Evolutionary conservation across 2,888 invertebrate species (phyloP).

Genomic region (Eupelmus urozonus): DNA sequence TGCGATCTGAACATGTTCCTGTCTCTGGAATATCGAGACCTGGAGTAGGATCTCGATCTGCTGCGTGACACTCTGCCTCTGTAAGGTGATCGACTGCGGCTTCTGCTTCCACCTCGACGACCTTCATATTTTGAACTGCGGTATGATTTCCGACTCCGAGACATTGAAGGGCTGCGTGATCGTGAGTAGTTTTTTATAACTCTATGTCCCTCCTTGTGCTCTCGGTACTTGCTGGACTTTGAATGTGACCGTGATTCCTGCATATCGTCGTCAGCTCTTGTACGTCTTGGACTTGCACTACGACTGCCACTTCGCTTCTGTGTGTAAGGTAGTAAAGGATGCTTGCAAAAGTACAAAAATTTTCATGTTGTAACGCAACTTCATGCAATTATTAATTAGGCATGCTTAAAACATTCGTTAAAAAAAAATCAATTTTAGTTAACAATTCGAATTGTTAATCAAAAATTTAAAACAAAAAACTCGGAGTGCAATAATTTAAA

Average conservation of each 20-base stretch:
- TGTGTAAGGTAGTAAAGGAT: slow-evolving; percentile 53
- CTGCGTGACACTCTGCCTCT: slow-evolving; percentile 83
- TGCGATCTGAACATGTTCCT: slow-evolving; percentile 81
- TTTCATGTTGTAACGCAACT: slow-evolving; percentile 34
- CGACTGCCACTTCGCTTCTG: slow-evolving; percentile 71
- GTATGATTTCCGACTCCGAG: slow-evolving; percentile 75
- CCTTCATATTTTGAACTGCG: slow-evolving; percentile 69
- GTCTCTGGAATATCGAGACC: slow-evolving; percentile 79
- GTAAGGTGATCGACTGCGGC: slow-evolving; percentile 82
- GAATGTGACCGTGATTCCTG: slow-evolving; percentile 74
- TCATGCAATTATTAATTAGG: slow-evolving; percentile 45
- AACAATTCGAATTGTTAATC: too few species aligned
- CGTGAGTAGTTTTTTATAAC: slow-evolving; percentile 75
- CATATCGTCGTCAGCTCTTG: slow-evolving; percentile 67
- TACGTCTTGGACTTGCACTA: slow-evolving; percentile 72
- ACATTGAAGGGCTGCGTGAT: slow-evolving; percentile 75
- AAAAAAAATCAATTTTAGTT: too few species aligned
- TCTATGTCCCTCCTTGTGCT: slow-evolving; percentile 73
- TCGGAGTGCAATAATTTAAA: too few species aligned
- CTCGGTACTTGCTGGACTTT: slow-evolving; percentile 74
- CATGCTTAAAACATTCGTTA: slow-evolving; percentile 28
- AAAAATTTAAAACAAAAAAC: not conserved
- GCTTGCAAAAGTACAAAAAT: slow-evolving; percentile 53
- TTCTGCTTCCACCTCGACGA: slow-evolving; percentile 74
- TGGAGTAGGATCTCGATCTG: slow-evolving; percentile 80